Conservation (phyloP, 2,888 invertebrate species). For the Ommatoiulus sabulosus region DNA sequence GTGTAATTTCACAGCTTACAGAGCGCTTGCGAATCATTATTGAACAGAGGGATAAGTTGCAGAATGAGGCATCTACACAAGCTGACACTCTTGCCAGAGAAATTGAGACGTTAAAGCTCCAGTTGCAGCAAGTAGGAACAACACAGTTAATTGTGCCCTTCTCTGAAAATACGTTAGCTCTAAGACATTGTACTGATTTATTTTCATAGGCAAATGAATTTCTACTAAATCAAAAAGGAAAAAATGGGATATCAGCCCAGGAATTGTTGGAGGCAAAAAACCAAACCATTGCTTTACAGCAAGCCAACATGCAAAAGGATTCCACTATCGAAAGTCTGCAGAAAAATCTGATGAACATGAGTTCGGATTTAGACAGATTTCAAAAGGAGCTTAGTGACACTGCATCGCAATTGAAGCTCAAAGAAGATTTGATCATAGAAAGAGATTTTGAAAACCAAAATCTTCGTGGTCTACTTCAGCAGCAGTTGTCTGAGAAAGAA, state of each 20-base stretch:
- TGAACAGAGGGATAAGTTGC: slow-evolving; percentile 57
- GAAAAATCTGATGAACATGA: not conserved
- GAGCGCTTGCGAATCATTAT: slow-evolving; percentile 58
- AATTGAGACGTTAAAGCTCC: slow-evolving; percentile 60
- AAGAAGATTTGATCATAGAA: not conserved
- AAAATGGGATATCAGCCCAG: slow-evolving; percentile 56
- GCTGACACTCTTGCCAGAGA: slow-evolving; percentile 59
- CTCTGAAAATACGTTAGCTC: not conserved
- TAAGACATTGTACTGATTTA: not conserved
- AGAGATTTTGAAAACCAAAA: not conserved
- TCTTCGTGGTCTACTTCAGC: not conserved
- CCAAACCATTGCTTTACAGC: slow-evolving; percentile 53
- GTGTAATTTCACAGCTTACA: slow-evolving; percentile 59
- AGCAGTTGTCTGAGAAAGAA: not conserved
- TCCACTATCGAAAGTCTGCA: not conserved
- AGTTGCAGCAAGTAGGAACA: slow-evolving; percentile 60
- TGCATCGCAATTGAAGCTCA: not conserved
- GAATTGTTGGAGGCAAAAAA: slow-evolving; percentile 56
- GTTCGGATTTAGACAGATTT: not conserved
- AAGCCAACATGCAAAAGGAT: slow-evolving; percentile 38
- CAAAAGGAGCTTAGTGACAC: not conserved
- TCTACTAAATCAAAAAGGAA: slow-evolving; percentile 55
- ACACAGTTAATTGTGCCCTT: not conserved
- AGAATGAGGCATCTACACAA: slow-evolving; percentile 57
- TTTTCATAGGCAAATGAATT: slow-evolving; percentile 56